phyloP scores from a whole-genome alignment of 2,113 vertebrate species.

The Salvelinus sp. region DNA sequence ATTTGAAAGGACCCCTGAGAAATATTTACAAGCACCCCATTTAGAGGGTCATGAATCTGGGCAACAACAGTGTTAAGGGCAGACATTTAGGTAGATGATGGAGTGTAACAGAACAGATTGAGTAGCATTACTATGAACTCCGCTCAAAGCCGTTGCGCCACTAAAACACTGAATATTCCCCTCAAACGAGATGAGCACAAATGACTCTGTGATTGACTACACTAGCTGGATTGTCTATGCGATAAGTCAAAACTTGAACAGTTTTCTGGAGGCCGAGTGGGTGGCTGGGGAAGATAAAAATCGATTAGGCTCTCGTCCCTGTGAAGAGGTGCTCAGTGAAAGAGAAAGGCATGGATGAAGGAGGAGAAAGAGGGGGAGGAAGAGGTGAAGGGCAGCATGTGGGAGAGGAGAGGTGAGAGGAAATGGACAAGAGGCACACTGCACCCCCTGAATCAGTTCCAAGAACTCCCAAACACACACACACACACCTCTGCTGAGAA shows the following conservation, averaged over 20 bases:
- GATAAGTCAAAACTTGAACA: not conserved
- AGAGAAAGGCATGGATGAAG: not conserved
- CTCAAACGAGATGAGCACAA: not conserved
- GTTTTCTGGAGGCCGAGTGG: slow-evolving; percentile 8
- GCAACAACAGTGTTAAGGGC: slow-evolving; percentile 17
- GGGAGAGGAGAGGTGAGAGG: not conserved
- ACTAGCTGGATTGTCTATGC: no score
- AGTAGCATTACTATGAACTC: not conserved
- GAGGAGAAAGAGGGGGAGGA: not conserved
- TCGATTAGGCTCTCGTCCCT: not conserved
- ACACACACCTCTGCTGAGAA: no score
- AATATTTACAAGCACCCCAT: slow-evolving; percentile 35
- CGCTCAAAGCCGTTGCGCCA: not conserved
- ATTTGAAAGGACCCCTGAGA: slow-evolving; percentile 22
- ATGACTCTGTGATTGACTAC: no score
- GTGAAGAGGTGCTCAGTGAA: slow-evolving; percentile 6
- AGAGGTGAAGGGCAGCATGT: not conserved
- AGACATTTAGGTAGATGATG: slow-evolving; percentile 23
- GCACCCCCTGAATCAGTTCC: not conserved
- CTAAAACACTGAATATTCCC: not conserved
- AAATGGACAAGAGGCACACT: not conserved
- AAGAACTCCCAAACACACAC: no score
- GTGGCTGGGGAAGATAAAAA: not conserved
- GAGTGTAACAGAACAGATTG: not conserved
- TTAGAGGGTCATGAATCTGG: slow-evolving; percentile 29